Percentiles rank a stretch among this genome's conserved stretches.
Conservation (phyloP, 2,888 invertebrate species). For the Drosophila acutilabella region DNA sequence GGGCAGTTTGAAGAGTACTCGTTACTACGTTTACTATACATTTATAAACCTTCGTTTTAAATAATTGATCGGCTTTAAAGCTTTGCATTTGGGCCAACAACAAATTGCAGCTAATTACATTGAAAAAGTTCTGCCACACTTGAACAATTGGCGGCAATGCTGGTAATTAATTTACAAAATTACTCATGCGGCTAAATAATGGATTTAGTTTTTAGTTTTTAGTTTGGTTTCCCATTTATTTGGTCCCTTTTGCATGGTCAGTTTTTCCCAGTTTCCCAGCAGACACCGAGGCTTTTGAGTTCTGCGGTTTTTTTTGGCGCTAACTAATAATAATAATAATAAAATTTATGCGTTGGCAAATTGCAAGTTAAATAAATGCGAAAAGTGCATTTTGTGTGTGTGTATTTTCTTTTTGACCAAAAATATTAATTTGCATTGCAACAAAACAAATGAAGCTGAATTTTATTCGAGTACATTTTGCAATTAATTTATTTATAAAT, state of each 20-base stretch:
- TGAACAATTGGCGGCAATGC: conserved; percentile 42
- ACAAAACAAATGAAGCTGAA: conserved; percentile 9
- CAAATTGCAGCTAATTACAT: conserved; percentile 52
- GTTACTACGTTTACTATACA: not conserved
- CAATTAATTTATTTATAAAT: conserved; percentile 67
- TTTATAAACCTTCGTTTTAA: too few species aligned
- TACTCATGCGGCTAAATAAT: conserved; percentile 69
- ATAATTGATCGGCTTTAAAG: too few species aligned
- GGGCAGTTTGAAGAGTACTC: not conserved
- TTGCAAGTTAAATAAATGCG: conserved; percentile 46
- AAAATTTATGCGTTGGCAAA: conserved; percentile 31
- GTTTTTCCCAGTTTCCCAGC: conserved; percentile 12
- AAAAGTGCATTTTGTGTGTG: conserved; percentile 47
- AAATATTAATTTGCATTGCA: conserved; percentile 62
- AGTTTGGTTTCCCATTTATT: conserved; percentile 23
- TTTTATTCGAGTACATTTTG: conserved; percentile 59
- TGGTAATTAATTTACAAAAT: conserved; percentile 70
- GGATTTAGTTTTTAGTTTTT: conserved; percentile 55
- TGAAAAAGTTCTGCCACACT: conserved; percentile 43
- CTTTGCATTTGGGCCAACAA: too few species aligned
- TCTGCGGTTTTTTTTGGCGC: conserved; percentile 51
- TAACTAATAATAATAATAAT: conserved; percentile 13
- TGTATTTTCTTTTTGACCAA: conserved; percentile 67
- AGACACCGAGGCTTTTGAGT: conserved; percentile 24
- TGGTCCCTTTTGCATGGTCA: conserved; percentile 21